Conservation (phyloP, 2,113 vertebrate species). For the Amphiprion percula region DNA sequence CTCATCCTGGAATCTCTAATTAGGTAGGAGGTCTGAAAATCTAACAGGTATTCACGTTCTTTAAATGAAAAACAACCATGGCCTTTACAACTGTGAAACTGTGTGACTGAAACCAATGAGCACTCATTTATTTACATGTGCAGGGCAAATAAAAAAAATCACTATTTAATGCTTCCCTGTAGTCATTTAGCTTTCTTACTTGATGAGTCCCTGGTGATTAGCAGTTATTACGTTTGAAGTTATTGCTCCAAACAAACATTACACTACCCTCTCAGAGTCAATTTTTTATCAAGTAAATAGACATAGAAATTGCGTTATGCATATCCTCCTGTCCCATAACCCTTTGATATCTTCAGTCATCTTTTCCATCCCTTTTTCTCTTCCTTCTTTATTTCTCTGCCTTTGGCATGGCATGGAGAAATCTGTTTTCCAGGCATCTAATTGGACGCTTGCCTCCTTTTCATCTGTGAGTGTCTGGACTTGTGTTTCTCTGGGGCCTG, state of each 20-base stretch:
- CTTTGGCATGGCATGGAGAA: conserved; percentile 64
- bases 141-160: not conserved
- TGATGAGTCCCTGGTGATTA: conserved; percentile 26
- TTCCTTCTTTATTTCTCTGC: conserved; percentile 58
- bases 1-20: conserved; percentile 98
- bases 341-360: conserved; percentile 68
- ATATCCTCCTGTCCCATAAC: conserved; percentile 37
- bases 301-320: conserved; percentile 34
- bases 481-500: conserved; percentile 76
- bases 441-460: conserved; percentile 80
- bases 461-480: conserved; percentile 80
- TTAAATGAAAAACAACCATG: not conserved
- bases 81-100: not conserved
- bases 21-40: conserved; percentile 88
- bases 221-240: conserved; percentile 13
- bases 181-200: not conserved
- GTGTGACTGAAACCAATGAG: not conserved
- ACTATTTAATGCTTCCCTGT: not conserved
- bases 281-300: conserved; percentile 44
- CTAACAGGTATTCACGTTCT: not conserved
- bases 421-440: conserved; percentile 82
- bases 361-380: conserved; percentile 73
- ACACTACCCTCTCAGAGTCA: not conserved
- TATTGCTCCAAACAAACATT: conserved; percentile 40
- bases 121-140: not conserved